A percentile compares a stretch with the other conserved stretches of the same genome.
Conservation (phyloP, 2,888 invertebrate species). For the Deroplatys truncata region DNA sequence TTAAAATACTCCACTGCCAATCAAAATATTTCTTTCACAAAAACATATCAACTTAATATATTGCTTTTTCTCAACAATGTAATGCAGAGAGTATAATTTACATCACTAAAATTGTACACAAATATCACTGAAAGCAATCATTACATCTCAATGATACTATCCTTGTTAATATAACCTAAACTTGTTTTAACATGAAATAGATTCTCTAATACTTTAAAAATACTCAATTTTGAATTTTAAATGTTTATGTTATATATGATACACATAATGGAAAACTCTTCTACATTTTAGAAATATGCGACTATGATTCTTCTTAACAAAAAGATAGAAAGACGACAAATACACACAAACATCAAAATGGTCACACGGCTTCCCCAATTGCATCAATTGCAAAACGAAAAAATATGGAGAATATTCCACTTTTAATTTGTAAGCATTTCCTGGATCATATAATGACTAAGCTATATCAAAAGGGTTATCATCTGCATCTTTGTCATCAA, state of each 20-base stretch:
- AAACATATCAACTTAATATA: neutral
- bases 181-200: neutral
- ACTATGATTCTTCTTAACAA: neutral
- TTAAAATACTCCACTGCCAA: neutral
- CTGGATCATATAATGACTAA: neutral
- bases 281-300: neutral
- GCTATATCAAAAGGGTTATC: neutral
- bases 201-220: neutral
- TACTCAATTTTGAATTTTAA: neutral
- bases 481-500: neutral
- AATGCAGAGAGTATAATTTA: neutral
- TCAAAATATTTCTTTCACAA: neutral
- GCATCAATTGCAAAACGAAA: neutral
- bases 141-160: neutral
- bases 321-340: neutral
- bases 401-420: neutral
- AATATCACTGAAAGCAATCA: neutral
- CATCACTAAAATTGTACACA: neutral
- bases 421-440: neutral
- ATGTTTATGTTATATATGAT: neutral
- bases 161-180: neutral
- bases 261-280: neutral
- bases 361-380: neutral
- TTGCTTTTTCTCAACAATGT: neutral
- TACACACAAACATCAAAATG: neutral